These are phyloP conservation scores for Brachyopa scutellaris DNA, from an alignment of 2,888 invertebrate genomes.

Conservation along the genomic window DNA sequence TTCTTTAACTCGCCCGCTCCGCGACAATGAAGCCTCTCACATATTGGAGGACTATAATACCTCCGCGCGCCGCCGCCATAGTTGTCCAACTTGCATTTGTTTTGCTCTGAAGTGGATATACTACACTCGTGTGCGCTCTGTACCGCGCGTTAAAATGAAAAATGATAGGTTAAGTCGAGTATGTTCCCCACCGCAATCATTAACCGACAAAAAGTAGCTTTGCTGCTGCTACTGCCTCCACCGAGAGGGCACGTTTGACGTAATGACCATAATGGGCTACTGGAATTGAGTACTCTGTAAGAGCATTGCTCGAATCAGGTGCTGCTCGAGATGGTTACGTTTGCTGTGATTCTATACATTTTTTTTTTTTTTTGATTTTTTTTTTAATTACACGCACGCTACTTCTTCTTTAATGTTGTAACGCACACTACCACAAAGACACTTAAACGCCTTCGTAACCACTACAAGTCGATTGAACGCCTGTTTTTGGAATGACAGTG, in stretches of 20 bases:
- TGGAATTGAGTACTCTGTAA: constrained; percentile 51
- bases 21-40: constrained; percentile 12
- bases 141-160: constrained; percentile 65
- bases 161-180: constrained; percentile 64
- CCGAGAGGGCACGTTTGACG: constrained; percentile 37
- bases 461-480: constrained; percentile 32
- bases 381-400: constrained; percentile 60
- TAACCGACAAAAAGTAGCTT: constrained; percentile 35
- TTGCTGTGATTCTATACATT: constrained; percentile 44
- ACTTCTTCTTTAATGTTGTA: not conserved
- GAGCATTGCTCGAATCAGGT: constrained; percentile 41
- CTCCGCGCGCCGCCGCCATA: not conserved
- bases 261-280: constrained; percentile 69
- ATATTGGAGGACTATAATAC: constrained; percentile 33
- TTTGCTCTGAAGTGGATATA: constrained; percentile 4
- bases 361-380: no score
- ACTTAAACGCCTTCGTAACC: not conserved
- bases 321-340: constrained; percentile 38
- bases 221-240: not conserved
- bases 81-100: constrained; percentile 35
- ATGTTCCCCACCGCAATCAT: constrained; percentile 43
- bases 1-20: not conserved
- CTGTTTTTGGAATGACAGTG: not conserved
- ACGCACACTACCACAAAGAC: not conserved
- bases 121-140: constrained; percentile 9